These are phyloP conservation scores for Tetramorium alpestre DNA, from an alignment of 1,140 invertebrate species.

Conservation along the genomic window DNA sequence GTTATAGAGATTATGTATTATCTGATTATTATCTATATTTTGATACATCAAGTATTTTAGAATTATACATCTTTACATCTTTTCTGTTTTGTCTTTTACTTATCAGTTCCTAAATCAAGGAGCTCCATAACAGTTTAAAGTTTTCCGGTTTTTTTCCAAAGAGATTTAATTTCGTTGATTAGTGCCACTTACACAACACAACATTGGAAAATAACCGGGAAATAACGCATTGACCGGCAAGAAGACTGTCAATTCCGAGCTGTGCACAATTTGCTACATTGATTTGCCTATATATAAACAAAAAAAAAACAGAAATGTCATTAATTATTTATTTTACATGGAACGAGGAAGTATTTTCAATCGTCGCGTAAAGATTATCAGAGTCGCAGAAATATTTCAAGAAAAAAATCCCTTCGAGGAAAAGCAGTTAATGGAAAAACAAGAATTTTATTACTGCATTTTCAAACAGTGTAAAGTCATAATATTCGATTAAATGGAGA, in stretches of 20 bases:
- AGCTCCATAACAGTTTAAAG: background rate
- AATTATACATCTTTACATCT: background rate
- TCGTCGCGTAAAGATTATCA: background rate
- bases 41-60: background rate
- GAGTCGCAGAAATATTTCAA: background rate
- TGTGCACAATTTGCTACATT: background rate
- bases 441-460: background rate
- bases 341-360: background rate
- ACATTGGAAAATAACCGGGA: background rate
- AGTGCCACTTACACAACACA: slow-evolving; percentile 28
- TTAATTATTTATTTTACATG: background rate
- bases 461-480: background rate
- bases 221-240: background rate
- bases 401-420: background rate
- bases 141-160: background rate
- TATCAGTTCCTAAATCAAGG: background rate
- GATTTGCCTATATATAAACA: background rate
- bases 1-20: background rate
- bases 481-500: background rate
- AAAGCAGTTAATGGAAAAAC: background rate
- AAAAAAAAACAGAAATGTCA: background rate
- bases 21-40: background rate
- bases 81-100: background rate
- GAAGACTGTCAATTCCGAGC: background rate
- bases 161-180: background rate